phyloP scores from a whole-genome alignment of 2,113 vertebrate genomes.

The Sander lucioperca region DNA sequence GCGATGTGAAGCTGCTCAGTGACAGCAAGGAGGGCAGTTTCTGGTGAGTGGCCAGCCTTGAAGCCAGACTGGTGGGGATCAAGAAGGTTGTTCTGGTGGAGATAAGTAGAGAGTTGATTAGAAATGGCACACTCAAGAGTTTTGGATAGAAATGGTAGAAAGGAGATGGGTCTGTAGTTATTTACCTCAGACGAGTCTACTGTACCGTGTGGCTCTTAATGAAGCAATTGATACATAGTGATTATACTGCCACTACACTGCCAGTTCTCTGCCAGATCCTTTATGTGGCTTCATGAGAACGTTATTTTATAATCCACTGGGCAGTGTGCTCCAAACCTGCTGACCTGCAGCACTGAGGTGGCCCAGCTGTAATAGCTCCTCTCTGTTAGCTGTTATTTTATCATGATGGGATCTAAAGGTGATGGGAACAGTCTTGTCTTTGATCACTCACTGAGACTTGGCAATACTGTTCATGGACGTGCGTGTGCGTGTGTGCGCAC shows the following conservation, averaged over 20 bases:
- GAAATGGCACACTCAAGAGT: no score
- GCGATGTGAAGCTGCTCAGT: no score
- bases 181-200: no score
- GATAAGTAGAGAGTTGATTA: no score
- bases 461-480: not conserved
- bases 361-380: constrained; percentile 44
- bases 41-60: no score
- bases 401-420: constrained; percentile 33
- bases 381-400: constrained; percentile 59
- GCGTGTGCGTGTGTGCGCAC: no score
- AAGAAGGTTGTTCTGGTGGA: no score
- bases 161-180: no score
- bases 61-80: no score
- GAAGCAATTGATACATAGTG: not conserved
- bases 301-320: constrained; percentile 39
- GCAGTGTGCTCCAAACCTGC: constrained; percentile 40
- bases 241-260: not conserved
- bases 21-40: no score
- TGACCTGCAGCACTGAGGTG: constrained; percentile 55
- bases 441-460: constrained; percentile 59
- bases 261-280: constrained; percentile 14
- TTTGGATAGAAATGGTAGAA: no score
- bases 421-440: constrained; percentile 64
- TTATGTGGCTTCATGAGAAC: constrained; percentile 45
- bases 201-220: not conserved